phyloP scores from a whole-genome alignment of 53 echinoderm and acorn worm species.

The Crossaster papposus region DNA sequence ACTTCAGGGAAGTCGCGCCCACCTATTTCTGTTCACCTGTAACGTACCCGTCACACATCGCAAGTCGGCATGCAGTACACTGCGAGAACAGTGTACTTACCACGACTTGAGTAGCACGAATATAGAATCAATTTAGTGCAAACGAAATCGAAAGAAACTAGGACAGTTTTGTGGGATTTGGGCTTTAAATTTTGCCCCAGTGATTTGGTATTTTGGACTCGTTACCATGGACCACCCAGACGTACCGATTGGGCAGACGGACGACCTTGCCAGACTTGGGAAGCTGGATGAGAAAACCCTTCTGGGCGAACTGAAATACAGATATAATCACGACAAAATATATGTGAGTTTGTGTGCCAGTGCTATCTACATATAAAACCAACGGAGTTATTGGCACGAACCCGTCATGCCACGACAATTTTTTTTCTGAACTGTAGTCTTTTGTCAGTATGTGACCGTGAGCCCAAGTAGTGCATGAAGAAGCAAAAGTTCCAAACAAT shows the following conservation, averaged over 20 bases:
- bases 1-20: not conserved
- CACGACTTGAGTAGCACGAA: not conserved
- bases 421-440: too few species aligned
- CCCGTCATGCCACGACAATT: not conserved
- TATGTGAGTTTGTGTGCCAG: conserved; percentile 81
- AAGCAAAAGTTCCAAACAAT: too few species aligned
- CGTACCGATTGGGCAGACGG: conserved; percentile 70
- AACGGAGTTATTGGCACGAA: not conserved
- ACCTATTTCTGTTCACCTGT: conserved; percentile 14
- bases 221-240: conserved; percentile 26
- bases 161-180: not conserved
- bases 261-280: conserved; percentile 84
- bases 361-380: not conserved
- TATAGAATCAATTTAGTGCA: not conserved
- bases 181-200: not conserved
- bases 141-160: not conserved
- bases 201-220: not conserved
- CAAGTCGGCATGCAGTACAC: conserved; percentile 2
- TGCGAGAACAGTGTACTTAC: not conserved
- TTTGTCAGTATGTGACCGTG: too few species aligned
- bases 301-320: conserved; percentile 80
- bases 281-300: conserved; percentile 83
- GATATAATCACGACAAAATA: conserved; percentile 83
- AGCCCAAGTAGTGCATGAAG: too few species aligned
- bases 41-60: not conserved